Conservation (phyloP, 2,797 vertebrate species). For the Smutsia temminckii region DNA sequence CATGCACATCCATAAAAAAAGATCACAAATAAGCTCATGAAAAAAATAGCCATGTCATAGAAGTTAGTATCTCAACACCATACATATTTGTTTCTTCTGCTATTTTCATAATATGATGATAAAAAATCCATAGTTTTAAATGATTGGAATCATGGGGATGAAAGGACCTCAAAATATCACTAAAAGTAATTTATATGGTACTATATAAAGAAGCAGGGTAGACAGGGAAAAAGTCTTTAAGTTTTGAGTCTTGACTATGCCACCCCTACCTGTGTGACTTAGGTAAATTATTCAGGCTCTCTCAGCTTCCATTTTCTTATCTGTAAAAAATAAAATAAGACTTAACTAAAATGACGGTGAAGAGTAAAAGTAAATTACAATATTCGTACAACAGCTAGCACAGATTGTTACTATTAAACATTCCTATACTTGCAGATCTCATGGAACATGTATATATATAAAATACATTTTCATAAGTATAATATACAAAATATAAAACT, state of each 20-base stretch:
- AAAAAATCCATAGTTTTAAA: neutral
- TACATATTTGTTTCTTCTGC: neutral
- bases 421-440: neutral
- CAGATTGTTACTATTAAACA: neutral
- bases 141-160: neutral
- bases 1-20: neutral
- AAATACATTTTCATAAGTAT: neutral
- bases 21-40: neutral
- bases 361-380: neutral
- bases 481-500: neutral
- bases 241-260: neutral
- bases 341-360: neutral
- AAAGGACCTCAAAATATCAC: neutral
- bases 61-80: neutral
- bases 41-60: neutral
- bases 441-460: neutral
- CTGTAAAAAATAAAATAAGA: conserved; percentile 15
- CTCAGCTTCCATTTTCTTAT: neutral
- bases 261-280: neutral
- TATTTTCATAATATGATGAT: neutral
- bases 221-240: neutral
- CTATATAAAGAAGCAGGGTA: neutral
- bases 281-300: neutral
- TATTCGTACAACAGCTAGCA: neutral
- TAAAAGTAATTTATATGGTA: neutral